Evolutionary conservation across 2,888 invertebrate species (phyloP).

Genomic region (Norana najaformis): DNA sequence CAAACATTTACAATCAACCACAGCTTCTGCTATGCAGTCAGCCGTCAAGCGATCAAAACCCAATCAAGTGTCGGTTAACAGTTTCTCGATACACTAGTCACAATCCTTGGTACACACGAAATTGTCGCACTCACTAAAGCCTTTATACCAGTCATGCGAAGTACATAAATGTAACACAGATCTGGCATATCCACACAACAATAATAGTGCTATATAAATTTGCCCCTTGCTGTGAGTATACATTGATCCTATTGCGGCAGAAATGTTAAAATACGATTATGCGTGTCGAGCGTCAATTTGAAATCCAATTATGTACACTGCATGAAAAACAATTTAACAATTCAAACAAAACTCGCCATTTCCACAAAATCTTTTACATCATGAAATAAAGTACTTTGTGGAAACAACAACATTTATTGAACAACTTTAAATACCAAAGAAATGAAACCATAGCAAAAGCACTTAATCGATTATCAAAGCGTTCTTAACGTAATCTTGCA

Average conservation of each 20-base stretch:
- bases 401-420: not conserved
- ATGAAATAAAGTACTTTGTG: not conserved
- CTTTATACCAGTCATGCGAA: not conserved
- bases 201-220: not conserved
- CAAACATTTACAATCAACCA: not conserved
- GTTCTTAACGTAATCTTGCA: no score
- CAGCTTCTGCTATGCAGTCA: not conserved
- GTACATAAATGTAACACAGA: not conserved
- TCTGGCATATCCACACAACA: not conserved
- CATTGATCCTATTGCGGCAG: constrained; percentile 6
- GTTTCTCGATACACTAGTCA: not conserved
- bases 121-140: not conserved
- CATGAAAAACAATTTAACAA: not conserved
- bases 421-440: constrained; percentile 13
- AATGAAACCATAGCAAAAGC: not conserved
- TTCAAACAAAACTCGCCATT: not conserved
- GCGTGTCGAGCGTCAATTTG: not conserved
- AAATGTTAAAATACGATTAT: not conserved
- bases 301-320: constrained; percentile 1
- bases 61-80: not conserved
- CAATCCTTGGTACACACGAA: not conserved
- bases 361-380: not conserved
- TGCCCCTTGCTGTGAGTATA: not conserved
- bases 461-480: no score
- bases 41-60: not conserved